phyloP scores from a whole-genome alignment of 1,140 invertebrate species.

The Babylonia areolata region DNA sequence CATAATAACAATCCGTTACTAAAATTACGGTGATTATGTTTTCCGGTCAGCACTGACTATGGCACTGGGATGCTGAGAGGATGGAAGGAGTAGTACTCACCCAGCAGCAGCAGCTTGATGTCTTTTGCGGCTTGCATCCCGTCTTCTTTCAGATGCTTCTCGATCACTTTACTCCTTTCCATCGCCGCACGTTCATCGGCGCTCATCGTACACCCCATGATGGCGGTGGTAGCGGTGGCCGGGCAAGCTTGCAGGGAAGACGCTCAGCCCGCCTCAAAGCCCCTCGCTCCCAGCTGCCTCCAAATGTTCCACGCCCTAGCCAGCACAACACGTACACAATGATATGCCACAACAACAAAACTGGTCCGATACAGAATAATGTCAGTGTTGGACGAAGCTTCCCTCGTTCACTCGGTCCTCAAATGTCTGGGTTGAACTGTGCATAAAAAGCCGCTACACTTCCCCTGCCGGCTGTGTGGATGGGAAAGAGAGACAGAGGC shows the following conservation, averaged over 20 bases:
- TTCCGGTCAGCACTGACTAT: slow-evolving; percentile 35
- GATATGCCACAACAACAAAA: background rate
- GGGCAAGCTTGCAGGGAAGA: slow-evolving; percentile 33
- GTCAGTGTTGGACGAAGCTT: background rate
- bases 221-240: slow-evolving; percentile 33
- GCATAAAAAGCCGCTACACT: slow-evolving; percentile 55
- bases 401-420: slow-evolving; percentile 29
- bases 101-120: slow-evolving; percentile 98
- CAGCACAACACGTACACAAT: slow-evolving; percentile 2
- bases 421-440: slow-evolving; percentile 37
- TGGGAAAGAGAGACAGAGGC: slow-evolving; percentile 43
- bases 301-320: slow-evolving; percentile 20
- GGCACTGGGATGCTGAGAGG: too few species aligned
- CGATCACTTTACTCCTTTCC: slow-evolving; percentile 98
- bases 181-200: slow-evolving; percentile 97
- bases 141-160: slow-evolving; percentile 99
- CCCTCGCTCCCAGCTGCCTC: slow-evolving; percentile 39
- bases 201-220: slow-evolving; percentile 99
- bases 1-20: slow-evolving; percentile 53
- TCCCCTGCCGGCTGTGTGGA: slow-evolving; percentile 31
- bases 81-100: slow-evolving; percentile 83
- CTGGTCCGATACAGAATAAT: slow-evolving; percentile 20
- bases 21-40: slow-evolving; percentile 52
- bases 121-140: slow-evolving; percentile 99
- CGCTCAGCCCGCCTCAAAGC: slow-evolving; percentile 36